These are phyloP conservation scores for Camponotus fellah DNA, from an alignment of 2,888 invertebrate species.

Conservation along the genomic window DNA sequence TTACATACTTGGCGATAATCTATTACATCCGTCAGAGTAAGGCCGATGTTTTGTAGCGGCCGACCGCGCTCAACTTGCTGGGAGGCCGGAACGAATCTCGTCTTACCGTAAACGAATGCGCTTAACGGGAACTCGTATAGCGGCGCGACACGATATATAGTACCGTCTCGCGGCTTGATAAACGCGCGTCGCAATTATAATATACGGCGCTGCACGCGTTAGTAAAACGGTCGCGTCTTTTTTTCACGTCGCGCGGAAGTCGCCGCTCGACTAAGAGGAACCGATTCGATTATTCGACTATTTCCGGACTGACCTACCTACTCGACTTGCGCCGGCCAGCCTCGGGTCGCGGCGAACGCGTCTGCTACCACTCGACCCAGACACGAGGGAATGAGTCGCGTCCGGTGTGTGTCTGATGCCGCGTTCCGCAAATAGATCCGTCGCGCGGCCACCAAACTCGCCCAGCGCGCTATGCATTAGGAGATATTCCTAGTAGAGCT, in stretches of 20 bases:
- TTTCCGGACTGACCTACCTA: slow-evolving; percentile 57
- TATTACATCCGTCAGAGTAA: slow-evolving; percentile 25
- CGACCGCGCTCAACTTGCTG: slow-evolving; percentile 33
- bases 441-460: slow-evolving; percentile 64
- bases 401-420: slow-evolving; percentile 70
- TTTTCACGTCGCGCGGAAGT: slow-evolving; percentile 27
- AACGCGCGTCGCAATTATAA: slow-evolving; percentile 40
- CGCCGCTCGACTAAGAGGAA: slow-evolving; percentile 33
- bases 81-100: slow-evolving; percentile 47
- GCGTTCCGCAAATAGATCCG: slow-evolving; percentile 73
- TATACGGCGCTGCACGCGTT: not conserved
- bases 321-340: slow-evolving; percentile 35
- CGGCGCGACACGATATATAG: slow-evolving; percentile 28
- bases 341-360: slow-evolving; percentile 61
- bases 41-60: slow-evolving; percentile 36
- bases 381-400: slow-evolving; percentile 71
- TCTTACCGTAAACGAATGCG: slow-evolving; percentile 53
- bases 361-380: slow-evolving; percentile 69
- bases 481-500: not conserved
- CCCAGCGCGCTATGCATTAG: not conserved
- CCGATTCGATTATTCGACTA: slow-evolving; percentile 47
- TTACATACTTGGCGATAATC: slow-evolving; percentile 3
- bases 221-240: not conserved
- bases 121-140: slow-evolving; percentile 48
- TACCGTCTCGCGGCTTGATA: not conserved